Evolutionary conservation across 2,797 vertebrate species (phyloP).

Genomic region (Neopelma chrysocephalum): DNA sequence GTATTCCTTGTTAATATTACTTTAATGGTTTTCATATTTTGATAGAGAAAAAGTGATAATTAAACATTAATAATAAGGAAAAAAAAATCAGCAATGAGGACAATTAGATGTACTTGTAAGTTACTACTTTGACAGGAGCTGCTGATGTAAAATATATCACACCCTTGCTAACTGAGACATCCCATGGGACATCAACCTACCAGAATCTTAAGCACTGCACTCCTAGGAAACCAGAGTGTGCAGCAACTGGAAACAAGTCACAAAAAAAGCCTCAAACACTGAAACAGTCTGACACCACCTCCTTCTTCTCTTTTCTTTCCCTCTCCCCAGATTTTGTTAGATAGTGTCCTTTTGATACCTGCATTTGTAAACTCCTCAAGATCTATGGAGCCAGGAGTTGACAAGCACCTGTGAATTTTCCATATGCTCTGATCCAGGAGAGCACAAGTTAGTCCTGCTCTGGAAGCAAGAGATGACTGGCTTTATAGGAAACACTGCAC

Average conservation of each 20-base stretch:
- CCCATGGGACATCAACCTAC: rapidly evolving
- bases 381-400: background rate
- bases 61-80: background rate
- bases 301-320: background rate
- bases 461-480: background rate
- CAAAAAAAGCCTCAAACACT: background rate
- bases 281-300: background rate
- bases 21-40: background rate
- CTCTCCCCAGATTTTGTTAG: background rate
- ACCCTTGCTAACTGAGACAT: background rate
- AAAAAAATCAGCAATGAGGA: background rate
- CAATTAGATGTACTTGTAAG: background rate
- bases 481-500: background rate
- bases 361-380: background rate
- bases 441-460: background rate
- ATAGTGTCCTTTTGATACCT: background rate
- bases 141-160: background rate
- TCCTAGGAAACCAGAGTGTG: background rate
- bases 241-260: background rate
- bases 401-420: background rate
- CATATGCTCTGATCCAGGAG: rapidly evolving
- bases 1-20: background rate
- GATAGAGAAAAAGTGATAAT: background rate
- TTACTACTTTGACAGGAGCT: background rate
- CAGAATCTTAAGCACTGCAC: background rate